A percentile compares a stretch with the other conserved stretches of the same genome.
These are phyloP conservation scores for Resseliella maxima DNA, from an alignment of 2,888 invertebrate species.

Conservation along the genomic window DNA sequence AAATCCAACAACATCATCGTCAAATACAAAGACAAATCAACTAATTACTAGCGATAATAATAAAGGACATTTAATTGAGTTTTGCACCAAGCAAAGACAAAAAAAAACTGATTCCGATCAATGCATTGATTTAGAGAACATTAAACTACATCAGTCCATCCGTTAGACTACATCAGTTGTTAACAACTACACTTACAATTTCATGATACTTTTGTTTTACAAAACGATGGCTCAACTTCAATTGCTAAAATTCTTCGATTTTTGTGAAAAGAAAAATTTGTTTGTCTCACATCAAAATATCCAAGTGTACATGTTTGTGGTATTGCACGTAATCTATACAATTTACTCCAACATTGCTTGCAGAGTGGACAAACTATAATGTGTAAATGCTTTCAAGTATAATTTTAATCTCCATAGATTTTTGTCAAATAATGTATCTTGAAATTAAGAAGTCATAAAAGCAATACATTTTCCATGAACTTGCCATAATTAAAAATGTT, in stretches of 20 bases:
- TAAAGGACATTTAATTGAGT: slow-evolving; percentile 55
- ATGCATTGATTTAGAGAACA: background rate
- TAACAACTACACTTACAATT: background rate
- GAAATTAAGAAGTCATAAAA: no score
- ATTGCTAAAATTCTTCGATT: background rate
- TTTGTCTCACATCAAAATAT: slow-evolving; percentile 48
- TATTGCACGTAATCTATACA: background rate
- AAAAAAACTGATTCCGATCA: background rate
- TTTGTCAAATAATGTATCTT: no score
- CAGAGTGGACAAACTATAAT: background rate
- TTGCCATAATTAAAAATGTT: background rate
- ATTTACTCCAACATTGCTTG: background rate
- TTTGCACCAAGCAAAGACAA: background rate
- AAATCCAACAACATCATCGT: slow-evolving; percentile 33
- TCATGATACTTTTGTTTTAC: background rate
- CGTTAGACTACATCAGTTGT: background rate
- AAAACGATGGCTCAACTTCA: background rate
- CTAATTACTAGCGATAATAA: slow-evolving; percentile 54
- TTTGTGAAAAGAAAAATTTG: slow-evolving; percentile 24
- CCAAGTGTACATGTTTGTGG: background rate
- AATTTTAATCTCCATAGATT: no score
- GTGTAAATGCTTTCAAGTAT: no score
- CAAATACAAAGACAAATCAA: slow-evolving; percentile 55
- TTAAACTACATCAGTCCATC: background rate
- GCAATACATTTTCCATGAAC: no score